Base-by-base conservation (phyloP, 2,888 invertebrate genomes). In the Ornithoptera priamus region DNA sequence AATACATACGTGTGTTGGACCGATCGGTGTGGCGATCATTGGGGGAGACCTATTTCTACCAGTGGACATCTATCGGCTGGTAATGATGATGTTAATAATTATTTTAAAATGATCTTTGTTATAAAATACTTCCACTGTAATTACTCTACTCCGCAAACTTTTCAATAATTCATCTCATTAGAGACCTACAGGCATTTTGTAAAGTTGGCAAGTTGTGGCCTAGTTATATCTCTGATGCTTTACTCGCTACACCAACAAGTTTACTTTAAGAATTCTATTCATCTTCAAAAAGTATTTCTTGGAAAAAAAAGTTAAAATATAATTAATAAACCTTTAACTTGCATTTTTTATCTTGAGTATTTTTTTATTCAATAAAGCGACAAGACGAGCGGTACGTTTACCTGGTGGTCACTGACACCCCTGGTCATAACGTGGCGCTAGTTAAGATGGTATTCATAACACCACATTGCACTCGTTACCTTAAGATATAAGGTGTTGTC, bases 101-200 rank as follows among this genome's bases (percentile, higher is more conserved):
- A 17, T 5, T 50, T 50, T 5, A 12, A 18, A 50, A 17, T 50
- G 0, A 50, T 50, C 15, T 4, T 17, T 15, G 15, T 50, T 15
- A 50, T 18, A 50, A 50, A 50, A 50, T 50, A 50, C 5, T 50
- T 50, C 10, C 18, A 64, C 22, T 20, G 50, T 64, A 64, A 56
- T 36, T 36, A 64, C 36, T 59, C 36, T 59, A 78, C 70, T 76
- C 76, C 76, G 68, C 72, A 72, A 71, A 70, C 84, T 84, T 85
- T 84, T 90, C 88, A 89, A 90, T 90, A 89, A 90, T 90, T 90
- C 89, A 89, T 89, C 89, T 90, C 89, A 90, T 91, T 90, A 90
- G 85, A 83, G 84, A 87, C 90, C 88, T 82, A 80, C 78, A 79
- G 81, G 82, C 85, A 83, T 85, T 84, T 88, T 85, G 86, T 85